A percentile compares a stretch with the other conserved stretches of the same genome.
phyloP scores from a whole-genome alignment of 1,140 invertebrate species.

The Penaeus indicus region DNA sequence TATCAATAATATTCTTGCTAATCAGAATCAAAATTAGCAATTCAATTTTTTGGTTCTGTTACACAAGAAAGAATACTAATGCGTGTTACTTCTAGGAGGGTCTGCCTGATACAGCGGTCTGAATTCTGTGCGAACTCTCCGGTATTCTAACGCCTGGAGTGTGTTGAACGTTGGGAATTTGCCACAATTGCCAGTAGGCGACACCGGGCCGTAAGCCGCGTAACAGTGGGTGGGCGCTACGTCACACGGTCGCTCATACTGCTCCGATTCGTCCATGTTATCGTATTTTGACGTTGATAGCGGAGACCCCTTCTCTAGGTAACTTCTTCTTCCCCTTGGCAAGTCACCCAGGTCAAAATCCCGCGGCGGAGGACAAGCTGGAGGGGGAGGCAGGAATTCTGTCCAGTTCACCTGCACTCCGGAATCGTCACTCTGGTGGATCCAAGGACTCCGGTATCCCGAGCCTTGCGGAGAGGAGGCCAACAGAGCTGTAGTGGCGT shows the following conservation, averaged over 20 bases:
- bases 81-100: too few relatives aligned
- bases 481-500: slow-evolving; percentile 64
- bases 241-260: slow-evolving; percentile 48
- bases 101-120: too few relatives aligned
- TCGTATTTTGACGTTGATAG: slow-evolving; percentile 11
- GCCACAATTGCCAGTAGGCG: not conserved
- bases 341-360: slow-evolving; percentile 22
- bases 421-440: slow-evolving; percentile 37
- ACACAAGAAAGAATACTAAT: too few relatives aligned
- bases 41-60: too few relatives aligned
- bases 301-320: not conserved
- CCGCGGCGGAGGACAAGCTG: slow-evolving; percentile 60
- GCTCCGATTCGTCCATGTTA: slow-evolving; percentile 22
- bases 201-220: slow-evolving; percentile 34
- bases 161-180: slow-evolving; percentile 7
- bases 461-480: slow-evolving; percentile 50
- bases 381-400: slow-evolving; percentile 61
- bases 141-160: not conserved
- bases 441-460: slow-evolving; percentile 23
- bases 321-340: not conserved
- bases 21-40: too few relatives aligned
- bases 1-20: too few relatives aligned
- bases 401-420: slow-evolving; percentile 62
- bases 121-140: too few relatives aligned
- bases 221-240: slow-evolving; percentile 50